Base-by-base conservation (phyloP, 2,113 vertebrate species). In the Antechinus flavipes region DNA sequence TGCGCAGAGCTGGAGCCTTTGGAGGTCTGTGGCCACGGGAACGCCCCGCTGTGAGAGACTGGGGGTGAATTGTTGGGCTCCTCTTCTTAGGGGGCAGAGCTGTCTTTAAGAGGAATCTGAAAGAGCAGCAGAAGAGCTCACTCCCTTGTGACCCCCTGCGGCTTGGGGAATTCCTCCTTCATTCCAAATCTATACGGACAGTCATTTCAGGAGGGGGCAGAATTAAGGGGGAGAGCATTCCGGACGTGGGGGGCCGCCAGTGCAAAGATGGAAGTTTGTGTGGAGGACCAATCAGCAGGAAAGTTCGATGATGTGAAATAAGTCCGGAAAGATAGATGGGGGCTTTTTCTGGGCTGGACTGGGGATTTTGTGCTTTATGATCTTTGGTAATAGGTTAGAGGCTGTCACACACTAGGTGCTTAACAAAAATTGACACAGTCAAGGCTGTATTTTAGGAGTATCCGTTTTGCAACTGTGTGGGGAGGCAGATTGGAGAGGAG, bases 341-440 rank as follows among this genome's bases (percentile, higher is more conserved):
- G 14, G 68, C 16, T 84, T 42, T 84, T 84, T n/a, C n/a, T 23
- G 6, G 22, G 14, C 61, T 14, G n/a, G 30, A 26, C 14, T 26
- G 25, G 92, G 46, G 49, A 61, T 93, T 49, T 94, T 92, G 58
- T 46, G 25, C 76, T 84, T 91, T 93, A 22, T 93, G 55, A 89
- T 16, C 35, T 76, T 76, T 35, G 12, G 7, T 49, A 5, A 49
- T 27, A 42, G 26, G 68, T 53, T 27, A 91, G 9, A 94, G 24
- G 22, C 46, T 95, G 49, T 35, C 47, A 12, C 91, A 25, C 25
- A 54, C 0, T 61, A 54, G 61, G 35, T 91, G 25, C 12, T 42
- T 68, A 92, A 23, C 54, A 89, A 84, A 55, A 90, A 58, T 8
- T 52, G 50, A 92, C 58, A 14, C 9, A 4, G 68, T n/a, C 35